Evolutionary conservation across 2,113 vertebrate species (phyloP).

Genomic region (Panthera uncia): DNA sequence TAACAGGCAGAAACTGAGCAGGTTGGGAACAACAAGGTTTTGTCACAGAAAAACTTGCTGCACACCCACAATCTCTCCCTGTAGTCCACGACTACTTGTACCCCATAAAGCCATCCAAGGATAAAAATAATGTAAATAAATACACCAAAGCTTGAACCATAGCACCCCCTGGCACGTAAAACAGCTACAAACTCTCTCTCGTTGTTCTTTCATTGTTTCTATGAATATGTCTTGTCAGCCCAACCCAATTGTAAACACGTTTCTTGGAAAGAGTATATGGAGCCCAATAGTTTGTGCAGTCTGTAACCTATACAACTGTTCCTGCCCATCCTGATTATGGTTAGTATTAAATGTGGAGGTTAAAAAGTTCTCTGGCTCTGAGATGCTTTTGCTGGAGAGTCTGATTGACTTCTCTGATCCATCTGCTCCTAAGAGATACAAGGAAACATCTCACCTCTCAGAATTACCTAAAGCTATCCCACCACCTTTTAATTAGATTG

Average conservation of each 20-base stretch:
- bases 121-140: neutral
- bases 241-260: neutral
- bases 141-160: neutral
- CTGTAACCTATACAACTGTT: neutral
- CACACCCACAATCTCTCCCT: neutral
- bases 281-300: neutral
- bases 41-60: neutral
- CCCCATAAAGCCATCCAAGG: neutral
- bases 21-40: neutral
- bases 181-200: neutral
- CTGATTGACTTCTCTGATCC: neutral
- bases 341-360: neutral
- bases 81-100: neutral
- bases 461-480: neutral
- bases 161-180: neutral
- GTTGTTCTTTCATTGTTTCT: neutral
- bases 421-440: neutral
- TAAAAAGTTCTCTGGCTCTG: neutral
- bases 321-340: neutral
- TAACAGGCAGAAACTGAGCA: neutral
- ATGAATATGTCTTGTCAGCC: neutral
- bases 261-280: neutral
- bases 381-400: neutral
- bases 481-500: neutral
- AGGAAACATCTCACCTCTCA: neutral